Evolutionary conservation across 2,113 vertebrate species (phyloP).

Genomic region (Melanerpes formicivorus): DNA sequence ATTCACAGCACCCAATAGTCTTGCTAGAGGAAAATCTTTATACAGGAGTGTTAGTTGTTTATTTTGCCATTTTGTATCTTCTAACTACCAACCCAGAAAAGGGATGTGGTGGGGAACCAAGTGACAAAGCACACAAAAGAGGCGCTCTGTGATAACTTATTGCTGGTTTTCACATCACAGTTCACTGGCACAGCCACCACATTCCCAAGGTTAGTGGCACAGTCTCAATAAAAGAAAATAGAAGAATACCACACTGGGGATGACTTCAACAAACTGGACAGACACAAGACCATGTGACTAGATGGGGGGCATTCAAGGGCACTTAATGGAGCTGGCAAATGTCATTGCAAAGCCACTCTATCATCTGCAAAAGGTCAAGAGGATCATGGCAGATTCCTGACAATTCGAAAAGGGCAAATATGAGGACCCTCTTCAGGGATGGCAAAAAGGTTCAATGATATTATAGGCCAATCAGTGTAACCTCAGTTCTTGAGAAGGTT

Average conservation of each 20-base stretch:
- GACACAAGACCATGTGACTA: neutral
- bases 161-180: neutral
- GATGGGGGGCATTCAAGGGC: neutral
- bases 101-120: neutral
- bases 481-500: neutral
- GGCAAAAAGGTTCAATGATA: neutral
- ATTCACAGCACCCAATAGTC: neutral
- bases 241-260: neutral
- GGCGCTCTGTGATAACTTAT: neutral
- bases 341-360: neutral
- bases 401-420: neutral
- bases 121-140: neutral
- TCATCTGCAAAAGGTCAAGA: neutral
- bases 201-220: neutral
- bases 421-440: neutral
- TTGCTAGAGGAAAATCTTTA: neutral
- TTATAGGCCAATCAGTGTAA: neutral
- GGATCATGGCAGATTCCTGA: neutral
- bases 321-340: neutral
- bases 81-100: neutral
- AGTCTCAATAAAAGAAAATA: neutral
- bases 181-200: rapidly evolving
- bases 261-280: neutral
- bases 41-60: neutral
- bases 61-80: neutral